Evolutionary conservation across 1,140 invertebrate species (phyloP).

Genomic region (Pemphigus obesinymphae): DNA sequence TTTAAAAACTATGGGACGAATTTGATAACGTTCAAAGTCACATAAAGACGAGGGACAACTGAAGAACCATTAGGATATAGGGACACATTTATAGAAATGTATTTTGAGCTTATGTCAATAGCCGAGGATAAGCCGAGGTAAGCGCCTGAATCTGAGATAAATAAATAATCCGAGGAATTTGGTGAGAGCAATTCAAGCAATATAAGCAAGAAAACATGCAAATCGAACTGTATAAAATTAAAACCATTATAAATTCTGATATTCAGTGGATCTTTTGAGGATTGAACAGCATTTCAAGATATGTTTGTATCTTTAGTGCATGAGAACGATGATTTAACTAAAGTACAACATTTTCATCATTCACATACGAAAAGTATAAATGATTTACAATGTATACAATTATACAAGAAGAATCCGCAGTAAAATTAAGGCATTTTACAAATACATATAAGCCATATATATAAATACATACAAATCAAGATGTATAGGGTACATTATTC

Average conservation of each 20-base stretch:
- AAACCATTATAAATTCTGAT: not conserved
- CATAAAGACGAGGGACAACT: not conserved
- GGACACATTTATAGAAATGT: not conserved
- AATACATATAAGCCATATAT: no score
- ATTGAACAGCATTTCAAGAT: no score
- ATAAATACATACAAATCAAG: no score
- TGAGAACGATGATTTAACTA: no score
- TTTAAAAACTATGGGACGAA: no score
- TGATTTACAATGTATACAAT: not conserved
- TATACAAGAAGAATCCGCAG: no score
- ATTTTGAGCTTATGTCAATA: not conserved
- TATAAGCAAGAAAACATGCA: not conserved
- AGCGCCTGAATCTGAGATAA: not conserved
- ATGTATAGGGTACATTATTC: no score
- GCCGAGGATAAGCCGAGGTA: not conserved
- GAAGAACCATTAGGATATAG: not conserved
- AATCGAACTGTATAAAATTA: not conserved
- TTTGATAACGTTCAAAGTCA: not conserved
- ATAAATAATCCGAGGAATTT: not conserved
- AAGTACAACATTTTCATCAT: constrained; percentile 19
- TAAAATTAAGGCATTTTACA: no score
- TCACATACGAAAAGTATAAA: not conserved
- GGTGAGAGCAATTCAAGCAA: not conserved
- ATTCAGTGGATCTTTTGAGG: no score
- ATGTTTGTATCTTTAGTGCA: no score